Evolutionary conservation across 2,797 vertebrate genomes (phyloP), one percentile per base, ranked within the genome.

Genomic region (Cercopithecus mitis): DNA sequence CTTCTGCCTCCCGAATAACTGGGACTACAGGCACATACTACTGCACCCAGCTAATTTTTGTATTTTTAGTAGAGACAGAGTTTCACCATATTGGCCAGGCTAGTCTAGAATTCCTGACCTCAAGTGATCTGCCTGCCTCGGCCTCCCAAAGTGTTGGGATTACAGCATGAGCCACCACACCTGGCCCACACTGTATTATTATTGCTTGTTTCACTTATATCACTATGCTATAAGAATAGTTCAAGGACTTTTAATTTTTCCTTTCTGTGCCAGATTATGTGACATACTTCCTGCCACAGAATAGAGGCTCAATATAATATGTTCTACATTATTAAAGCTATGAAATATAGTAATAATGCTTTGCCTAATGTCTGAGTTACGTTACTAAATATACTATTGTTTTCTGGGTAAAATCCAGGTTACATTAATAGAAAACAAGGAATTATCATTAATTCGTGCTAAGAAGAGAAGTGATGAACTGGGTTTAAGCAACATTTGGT

Each of bases 381-480:
- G 10, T 95, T 96, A 87, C 95, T 97, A 70, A 94, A 52, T 97
- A 43, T 97, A 24, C 36, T 93, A 0, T 88, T 83, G 25, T 97
- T 96, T 98, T 14, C 61, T 97, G 0, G 87, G 5, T 97, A 88
- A 94, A 97, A 97, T 98, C 47, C 97, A 99, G 99, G 99, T 99
- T 96, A 97, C 99, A 88, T 99, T 99, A 83, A 99, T 99, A 96
- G 99, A 99, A 98, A 99, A 99, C 98, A 99, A 99, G 98, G 99
- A 99, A 88, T 99, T 99, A 97, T 99, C 99, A 72, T 98, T 99
- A 98, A 95, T 99, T 36, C 99, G 99, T 98, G 99, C 99, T 43
- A 99, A 99, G 98, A 98, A 99, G 83, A 99, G 99, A 97, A 98
- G 99, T 50, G 96, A 99, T 47, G 99, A 99, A 97, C 98, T 99